A percentile compares a stretch with the other conserved stretches of the same genome.
phyloP scores from a whole-genome alignment of 92 coral and sea anemone species.

The Palythoa grandis region DNA sequence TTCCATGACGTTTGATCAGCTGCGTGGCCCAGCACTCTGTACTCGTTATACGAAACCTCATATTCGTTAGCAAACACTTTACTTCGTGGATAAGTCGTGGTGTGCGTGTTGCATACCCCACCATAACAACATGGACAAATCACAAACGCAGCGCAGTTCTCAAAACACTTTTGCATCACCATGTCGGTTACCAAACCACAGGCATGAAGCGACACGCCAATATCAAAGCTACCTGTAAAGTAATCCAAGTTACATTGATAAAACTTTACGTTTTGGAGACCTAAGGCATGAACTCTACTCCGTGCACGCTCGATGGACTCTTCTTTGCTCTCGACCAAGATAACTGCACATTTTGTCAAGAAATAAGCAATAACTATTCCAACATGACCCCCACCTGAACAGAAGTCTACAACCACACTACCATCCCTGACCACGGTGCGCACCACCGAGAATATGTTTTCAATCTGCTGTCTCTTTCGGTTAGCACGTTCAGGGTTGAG shows the following conservation, averaged over 20 bases:
- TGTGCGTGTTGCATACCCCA: slow-evolving; percentile 22
- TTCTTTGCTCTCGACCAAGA: slow-evolving; percentile 33
- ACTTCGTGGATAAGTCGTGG: slow-evolving; percentile 37
- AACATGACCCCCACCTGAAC: slow-evolving; percentile 37
- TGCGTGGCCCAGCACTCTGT: slow-evolving; percentile 28
- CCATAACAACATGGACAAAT: slow-evolving; percentile 41
- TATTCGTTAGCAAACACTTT: not conserved
- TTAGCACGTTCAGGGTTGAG: slow-evolving; percentile 35
- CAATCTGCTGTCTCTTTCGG: slow-evolving; percentile 38
- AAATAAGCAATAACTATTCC: slow-evolving; percentile 36
- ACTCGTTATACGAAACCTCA: slow-evolving; percentile 19
- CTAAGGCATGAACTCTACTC: not conserved
- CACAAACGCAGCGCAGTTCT: slow-evolving; percentile 14
- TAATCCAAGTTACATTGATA: slow-evolving; percentile 30
- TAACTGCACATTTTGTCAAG: slow-evolving; percentile 31
- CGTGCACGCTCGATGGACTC: slow-evolving; percentile 39
- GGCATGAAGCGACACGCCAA: slow-evolving; percentile 40
- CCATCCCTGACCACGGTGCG: slow-evolving; percentile 21
- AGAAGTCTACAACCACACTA: slow-evolving; percentile 35
- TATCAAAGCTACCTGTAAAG: slow-evolving; percentile 18
- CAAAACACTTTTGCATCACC: slow-evolving; percentile 43
- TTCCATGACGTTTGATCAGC: slow-evolving; percentile 43
- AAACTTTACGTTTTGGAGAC: slow-evolving; percentile 17
- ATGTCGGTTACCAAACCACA: slow-evolving; percentile 42
- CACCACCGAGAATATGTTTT: slow-evolving; percentile 30